A percentile compares a stretch with the other conserved stretches of the same genome.
Conservation (phyloP, 2,797 vertebrate species). For the Setipinna tenuifilis region DNA sequence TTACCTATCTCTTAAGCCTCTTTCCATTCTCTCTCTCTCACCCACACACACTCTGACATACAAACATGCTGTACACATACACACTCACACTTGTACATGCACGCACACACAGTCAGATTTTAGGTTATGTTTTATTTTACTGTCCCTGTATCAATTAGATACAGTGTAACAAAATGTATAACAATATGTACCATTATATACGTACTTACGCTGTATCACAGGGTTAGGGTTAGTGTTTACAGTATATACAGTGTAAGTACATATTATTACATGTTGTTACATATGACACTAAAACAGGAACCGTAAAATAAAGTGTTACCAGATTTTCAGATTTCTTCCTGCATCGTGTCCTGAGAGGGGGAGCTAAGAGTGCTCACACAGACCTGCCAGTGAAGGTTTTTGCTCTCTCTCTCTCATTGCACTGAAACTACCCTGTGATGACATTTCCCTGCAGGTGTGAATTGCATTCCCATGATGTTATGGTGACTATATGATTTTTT, state of each 20-base stretch:
- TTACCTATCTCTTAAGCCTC: too few species aligned
- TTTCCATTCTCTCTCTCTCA: slow-evolving; percentile 1
- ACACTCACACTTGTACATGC: background rate
- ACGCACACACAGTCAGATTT: background rate
- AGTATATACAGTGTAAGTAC: too few species aligned
- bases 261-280: too few species aligned
- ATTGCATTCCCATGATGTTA: background rate
- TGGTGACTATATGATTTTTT: background rate
- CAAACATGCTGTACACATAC: background rate
- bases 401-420: background rate
- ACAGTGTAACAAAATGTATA: too few species aligned
- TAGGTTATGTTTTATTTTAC: too few species aligned
- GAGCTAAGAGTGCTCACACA: background rate
- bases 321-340: background rate
- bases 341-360: background rate
- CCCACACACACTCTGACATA: background rate
- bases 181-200: too few species aligned
- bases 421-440: background rate
- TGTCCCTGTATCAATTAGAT: too few species aligned
- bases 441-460: background rate
- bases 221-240: too few species aligned
- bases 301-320: background rate
- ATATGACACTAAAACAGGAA: too few species aligned
- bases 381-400: background rate
- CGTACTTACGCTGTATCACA: too few species aligned